Conservation (phyloP, 2,113 vertebrate species). For the Neoarius graeffei region DNA sequence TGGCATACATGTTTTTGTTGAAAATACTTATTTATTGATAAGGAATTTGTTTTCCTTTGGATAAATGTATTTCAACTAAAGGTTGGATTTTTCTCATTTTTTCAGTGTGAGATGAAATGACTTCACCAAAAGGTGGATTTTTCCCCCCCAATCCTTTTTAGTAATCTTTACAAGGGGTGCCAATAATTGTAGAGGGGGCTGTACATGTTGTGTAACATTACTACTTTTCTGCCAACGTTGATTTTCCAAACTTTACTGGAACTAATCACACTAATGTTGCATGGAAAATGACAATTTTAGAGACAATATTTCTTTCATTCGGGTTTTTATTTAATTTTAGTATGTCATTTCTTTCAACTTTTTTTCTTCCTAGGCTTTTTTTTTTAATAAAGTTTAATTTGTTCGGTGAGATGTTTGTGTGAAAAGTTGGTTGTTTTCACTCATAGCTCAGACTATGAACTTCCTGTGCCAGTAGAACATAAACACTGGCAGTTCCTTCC, state of each 20-base stretch:
- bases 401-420: not conserved
- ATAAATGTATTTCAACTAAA: too few relatives aligned
- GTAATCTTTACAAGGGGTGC: too few relatives aligned
- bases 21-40: too few relatives aligned
- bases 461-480: slow-evolving; percentile 32
- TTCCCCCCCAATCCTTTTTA: too few relatives aligned
- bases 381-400: not conserved
- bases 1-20: too few relatives aligned
- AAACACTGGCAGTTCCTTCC: slow-evolving; percentile 37
- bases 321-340: not conserved
- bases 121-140: too few relatives aligned
- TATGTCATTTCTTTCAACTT: not conserved
- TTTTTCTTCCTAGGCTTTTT: not conserved
- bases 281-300: not conserved
- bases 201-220: not conserved
- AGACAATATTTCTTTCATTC: not conserved
- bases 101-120: too few relatives aligned
- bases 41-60: too few relatives aligned
- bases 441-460: not conserved
- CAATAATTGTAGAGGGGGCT: too few relatives aligned
- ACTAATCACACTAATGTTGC: not conserved
- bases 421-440: not conserved
- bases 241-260: not conserved
- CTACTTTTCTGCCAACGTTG: not conserved
- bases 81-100: too few relatives aligned